These are phyloP conservation scores for Equus quagga DNA, from an alignment of 2,113 vertebrate species.

Conservation along the genomic window DNA sequence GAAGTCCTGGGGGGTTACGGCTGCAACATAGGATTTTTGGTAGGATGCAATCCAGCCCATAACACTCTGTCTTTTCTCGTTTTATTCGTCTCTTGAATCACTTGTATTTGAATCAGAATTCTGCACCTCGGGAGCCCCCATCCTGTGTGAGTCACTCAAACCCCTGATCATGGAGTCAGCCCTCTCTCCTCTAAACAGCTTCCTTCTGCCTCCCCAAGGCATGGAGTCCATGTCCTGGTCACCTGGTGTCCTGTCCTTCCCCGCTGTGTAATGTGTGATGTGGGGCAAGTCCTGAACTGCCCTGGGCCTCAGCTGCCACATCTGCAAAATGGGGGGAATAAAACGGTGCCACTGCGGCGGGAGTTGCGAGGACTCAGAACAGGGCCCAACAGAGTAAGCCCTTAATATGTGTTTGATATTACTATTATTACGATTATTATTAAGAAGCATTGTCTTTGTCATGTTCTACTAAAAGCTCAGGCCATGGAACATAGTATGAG, in stretches of 20 bases:
- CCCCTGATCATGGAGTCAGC: neutral
- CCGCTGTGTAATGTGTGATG: neutral
- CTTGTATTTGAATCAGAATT: neutral
- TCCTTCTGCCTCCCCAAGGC: neutral
- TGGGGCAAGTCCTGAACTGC: neutral
- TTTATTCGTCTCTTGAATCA: neutral
- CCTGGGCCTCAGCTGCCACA: rapidly evolving
- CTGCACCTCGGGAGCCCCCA: neutral
- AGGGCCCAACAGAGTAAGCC: neutral
- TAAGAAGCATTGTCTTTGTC: neutral
- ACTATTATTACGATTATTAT: too few species aligned
- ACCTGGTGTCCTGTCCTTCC: rapidly evolving
- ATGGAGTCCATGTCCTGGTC: rapidly evolving
- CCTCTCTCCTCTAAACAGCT: neutral
- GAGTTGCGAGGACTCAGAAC: neutral
- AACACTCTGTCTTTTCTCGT: neutral
- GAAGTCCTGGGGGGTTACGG: too few species aligned
- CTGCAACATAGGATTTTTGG: too few species aligned
- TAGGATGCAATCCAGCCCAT: too few species aligned
- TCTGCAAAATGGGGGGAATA: neutral
- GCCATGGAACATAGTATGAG: neutral
- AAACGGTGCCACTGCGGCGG: neutral
- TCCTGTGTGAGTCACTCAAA: neutral
- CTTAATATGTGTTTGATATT: rapidly evolving
- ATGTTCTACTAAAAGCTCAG: neutral